phyloP scores from a whole-genome alignment of 35 echinoderm and acorn worm genomes.

The Patiria miniata region DNA sequence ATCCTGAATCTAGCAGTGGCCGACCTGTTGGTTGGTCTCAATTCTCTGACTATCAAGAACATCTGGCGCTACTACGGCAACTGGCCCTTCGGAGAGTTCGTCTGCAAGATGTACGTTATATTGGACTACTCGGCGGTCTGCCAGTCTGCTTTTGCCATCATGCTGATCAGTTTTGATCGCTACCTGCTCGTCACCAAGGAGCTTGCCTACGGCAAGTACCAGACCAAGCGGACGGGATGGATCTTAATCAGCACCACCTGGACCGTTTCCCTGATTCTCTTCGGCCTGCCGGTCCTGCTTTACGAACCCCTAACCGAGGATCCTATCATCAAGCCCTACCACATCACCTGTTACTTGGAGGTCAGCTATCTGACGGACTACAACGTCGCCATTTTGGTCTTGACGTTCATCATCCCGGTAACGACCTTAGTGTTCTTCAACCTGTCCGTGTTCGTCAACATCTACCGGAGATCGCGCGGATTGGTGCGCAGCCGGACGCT shows the following conservation, averaged over 20 bases:
- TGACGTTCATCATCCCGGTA: constrained; percentile 45
- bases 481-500: constrained; percentile 13
- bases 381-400: constrained; percentile 30
- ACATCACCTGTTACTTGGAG: constrained; percentile 25
- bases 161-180: constrained; percentile 55
- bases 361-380: neutral
- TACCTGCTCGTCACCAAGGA: constrained; percentile 45
- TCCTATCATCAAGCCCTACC: constrained; percentile 11
- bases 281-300: constrained; percentile 9
- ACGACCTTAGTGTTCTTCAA: constrained; percentile 35
- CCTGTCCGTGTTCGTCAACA: constrained; percentile 43
- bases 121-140: constrained; percentile 30
- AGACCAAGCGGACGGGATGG: constrained; percentile 14
- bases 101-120: constrained; percentile 47
- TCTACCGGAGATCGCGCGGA: constrained; percentile 37
- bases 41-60: constrained; percentile 45
- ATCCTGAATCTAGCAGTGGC: constrained; percentile 50
- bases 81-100: constrained; percentile 52
- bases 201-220: constrained; percentile 13
- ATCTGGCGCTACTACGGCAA: constrained; percentile 26
- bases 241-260: neutral
- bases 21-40: constrained; percentile 41
- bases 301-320: neutral
- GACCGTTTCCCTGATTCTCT: neutral
- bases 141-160: constrained; percentile 41